phyloP scores from a whole-genome alignment of 2,888 invertebrate species.

The Spicauda simplicius region DNA sequence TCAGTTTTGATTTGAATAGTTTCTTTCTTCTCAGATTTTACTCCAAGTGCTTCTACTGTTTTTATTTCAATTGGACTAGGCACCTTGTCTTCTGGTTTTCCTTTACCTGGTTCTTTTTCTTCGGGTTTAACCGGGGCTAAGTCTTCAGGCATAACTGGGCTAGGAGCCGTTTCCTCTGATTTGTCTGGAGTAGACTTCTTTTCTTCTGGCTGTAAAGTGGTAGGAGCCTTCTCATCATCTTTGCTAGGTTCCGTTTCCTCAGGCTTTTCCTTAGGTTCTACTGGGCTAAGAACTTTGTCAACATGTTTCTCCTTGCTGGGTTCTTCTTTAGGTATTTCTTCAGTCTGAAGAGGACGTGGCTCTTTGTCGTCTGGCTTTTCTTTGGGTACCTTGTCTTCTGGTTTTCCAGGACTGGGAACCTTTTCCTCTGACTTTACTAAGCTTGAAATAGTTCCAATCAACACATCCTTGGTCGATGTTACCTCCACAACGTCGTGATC shows the following conservation, averaged over 20 bases:
- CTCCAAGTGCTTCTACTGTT: background rate
- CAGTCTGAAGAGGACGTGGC: background rate
- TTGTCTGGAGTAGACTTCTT: slow-evolving; percentile 34
- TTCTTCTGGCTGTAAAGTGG: slow-evolving; percentile 1
- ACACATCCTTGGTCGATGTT: slow-evolving; percentile 29
- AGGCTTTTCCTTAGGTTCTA: background rate
- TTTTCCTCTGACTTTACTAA: slow-evolving; percentile 4
- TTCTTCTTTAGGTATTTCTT: no score
- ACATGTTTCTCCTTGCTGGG: background rate
- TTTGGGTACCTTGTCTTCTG: slow-evolving; percentile 19
- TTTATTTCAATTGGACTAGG: slow-evolving; percentile 1
- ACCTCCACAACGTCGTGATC: slow-evolving; percentile 29
- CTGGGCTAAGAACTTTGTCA: background rate
- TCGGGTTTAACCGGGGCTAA: no score
- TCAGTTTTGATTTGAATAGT: background rate
- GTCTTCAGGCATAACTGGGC: no score
- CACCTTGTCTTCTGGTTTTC: background rate
- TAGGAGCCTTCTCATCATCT: background rate
- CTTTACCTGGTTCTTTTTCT: no score
- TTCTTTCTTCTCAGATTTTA: background rate
- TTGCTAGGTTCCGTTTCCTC: slow-evolving; percentile 10
- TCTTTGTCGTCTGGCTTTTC: slow-evolving; percentile 14
- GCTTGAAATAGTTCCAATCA: slow-evolving; percentile 33
- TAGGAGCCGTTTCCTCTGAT: slow-evolving; percentile 31
- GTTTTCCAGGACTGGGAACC: slow-evolving; percentile 32